These are phyloP conservation scores for Parnassius orleans DNA, from an alignment of 2,888 invertebrate genomes.

Conservation along the genomic window DNA sequence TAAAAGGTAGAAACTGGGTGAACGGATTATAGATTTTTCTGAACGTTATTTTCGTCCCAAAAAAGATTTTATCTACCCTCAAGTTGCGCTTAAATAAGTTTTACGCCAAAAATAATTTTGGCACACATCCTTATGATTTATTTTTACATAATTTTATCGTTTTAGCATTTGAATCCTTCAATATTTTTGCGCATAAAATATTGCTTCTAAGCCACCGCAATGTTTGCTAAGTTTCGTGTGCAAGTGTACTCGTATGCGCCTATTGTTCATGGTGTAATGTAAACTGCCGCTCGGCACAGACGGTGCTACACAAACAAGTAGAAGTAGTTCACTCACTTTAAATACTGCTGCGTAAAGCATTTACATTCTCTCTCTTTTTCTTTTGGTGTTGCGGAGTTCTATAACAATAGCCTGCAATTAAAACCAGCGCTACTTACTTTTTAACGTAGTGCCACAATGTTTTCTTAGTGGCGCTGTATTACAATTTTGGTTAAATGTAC, in stretches of 20 bases:
- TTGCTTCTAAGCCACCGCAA: conserved; percentile 16
- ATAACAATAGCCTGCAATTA: conserved; percentile 3
- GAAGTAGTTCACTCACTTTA: conserved; percentile 27
- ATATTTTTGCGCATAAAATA: conserved; percentile 13
- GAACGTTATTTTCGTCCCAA: too few species aligned
- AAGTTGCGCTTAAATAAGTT: too few species aligned
- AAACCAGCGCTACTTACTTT: conserved; percentile 19
- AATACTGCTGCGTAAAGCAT: conserved; percentile 26
- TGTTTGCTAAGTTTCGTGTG: conserved; percentile 23
- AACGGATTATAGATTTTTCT: too few species aligned
- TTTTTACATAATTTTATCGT: too few species aligned
- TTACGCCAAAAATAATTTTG: too few species aligned
- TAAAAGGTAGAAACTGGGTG: too few species aligned
- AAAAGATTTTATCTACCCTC: too few species aligned
- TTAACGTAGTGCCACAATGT: background rate
- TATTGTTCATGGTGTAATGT: conserved; percentile 26
- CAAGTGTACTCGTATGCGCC: conserved; percentile 21
- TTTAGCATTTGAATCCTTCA: conserved; percentile 2
- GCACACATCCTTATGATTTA: too few species aligned
- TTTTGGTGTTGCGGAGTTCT: conserved; percentile 13
- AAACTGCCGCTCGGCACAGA: conserved; percentile 22
- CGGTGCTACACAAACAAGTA: conserved; percentile 24
- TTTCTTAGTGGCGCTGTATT: too few species aligned
- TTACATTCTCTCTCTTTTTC: conserved; percentile 15
- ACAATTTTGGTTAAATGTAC: too few species aligned